Evolutionary conservation across 2,888 invertebrate genomes (phyloP).

Genomic region (Lochmaea capreae): DNA sequence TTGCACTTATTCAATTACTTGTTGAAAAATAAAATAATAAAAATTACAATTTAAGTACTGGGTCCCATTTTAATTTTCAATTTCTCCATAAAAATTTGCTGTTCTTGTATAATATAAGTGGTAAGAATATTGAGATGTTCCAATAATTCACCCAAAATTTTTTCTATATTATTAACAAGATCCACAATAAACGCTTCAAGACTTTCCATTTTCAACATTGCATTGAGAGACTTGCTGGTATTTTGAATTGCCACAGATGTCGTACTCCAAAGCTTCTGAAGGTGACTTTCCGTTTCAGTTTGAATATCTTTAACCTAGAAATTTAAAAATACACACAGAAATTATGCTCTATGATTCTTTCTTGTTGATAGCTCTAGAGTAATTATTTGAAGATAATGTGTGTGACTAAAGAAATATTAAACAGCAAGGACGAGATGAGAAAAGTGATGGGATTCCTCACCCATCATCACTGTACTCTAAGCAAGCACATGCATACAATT

Average conservation of each 20-base stretch:
- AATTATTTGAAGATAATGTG: no score
- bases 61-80: background rate
- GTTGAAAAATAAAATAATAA: background rate
- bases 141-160: background rate
- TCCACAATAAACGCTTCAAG: background rate
- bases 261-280: background rate
- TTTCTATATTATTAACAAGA: background rate
- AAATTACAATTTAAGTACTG: background rate
- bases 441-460: no score
- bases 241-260: background rate
- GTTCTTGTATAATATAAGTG: slow-evolving; percentile 9
- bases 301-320: background rate
- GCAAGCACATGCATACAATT: no score
- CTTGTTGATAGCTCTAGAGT: no score
- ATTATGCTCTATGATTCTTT: background rate
- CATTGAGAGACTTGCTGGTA: no score
- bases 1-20: background rate
- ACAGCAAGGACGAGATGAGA: no score
- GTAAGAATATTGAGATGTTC: background rate
- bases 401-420: no score
- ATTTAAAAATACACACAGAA: background rate
- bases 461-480: no score
- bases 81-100: slow-evolving; percentile 17
- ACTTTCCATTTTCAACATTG: background rate
- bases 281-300: background rate